Evolutionary conservation across 2,888 invertebrate genomes (phyloP).

Genomic region (Lasioglossum villosulum): DNA sequence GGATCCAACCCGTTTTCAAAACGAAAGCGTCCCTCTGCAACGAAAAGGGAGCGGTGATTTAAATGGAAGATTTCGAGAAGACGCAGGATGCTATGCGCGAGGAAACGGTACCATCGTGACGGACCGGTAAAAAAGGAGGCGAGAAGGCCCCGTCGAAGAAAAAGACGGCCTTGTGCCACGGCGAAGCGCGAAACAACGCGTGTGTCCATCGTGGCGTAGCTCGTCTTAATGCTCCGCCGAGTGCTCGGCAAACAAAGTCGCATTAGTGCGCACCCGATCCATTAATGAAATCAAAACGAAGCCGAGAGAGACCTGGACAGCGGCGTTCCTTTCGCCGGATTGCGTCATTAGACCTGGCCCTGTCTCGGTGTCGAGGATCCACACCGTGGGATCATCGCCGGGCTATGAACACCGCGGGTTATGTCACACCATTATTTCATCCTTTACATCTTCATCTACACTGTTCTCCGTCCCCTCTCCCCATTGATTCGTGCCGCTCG

Average conservation of each 20-base stretch:
- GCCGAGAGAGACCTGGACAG: slow-evolving; percentile 16
- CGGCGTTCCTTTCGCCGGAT: slow-evolving; percentile 62
- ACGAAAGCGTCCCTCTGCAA: not conserved
- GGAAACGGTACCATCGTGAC: not conserved
- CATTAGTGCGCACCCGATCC: slow-evolving; percentile 79
- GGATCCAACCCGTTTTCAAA: too few relatives aligned
- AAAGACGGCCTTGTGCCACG: slow-evolving; percentile 55
- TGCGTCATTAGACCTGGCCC: slow-evolving; percentile 60
- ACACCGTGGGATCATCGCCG: slow-evolving; percentile 62
- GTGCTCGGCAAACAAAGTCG: slow-evolving; percentile 79
- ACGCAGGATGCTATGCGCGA: not conserved
- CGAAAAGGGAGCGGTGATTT: not conserved
- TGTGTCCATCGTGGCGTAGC: slow-evolving; percentile 64
- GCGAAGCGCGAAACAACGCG: slow-evolving; percentile 72
- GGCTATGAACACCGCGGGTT: slow-evolving; percentile 54
- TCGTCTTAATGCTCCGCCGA: slow-evolving; percentile 76
- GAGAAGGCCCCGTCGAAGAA: slow-evolving; percentile 24
- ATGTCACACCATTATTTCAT: slow-evolving; percentile 71
- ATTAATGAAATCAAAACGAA: slow-evolving; percentile 81
- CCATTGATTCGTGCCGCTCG: slow-evolving; percentile 10
- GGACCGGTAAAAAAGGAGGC: not conserved
- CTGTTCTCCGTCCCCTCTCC: not conserved
- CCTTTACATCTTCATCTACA: slow-evolving; percentile 62
- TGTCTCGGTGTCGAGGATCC: slow-evolving; percentile 39
- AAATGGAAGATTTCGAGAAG: not conserved